Evolutionary conservation across 2,113 vertebrate genomes (phyloP), one percentile per base, ranked within the genome.

Genomic region (Indicator indicator): DNA sequence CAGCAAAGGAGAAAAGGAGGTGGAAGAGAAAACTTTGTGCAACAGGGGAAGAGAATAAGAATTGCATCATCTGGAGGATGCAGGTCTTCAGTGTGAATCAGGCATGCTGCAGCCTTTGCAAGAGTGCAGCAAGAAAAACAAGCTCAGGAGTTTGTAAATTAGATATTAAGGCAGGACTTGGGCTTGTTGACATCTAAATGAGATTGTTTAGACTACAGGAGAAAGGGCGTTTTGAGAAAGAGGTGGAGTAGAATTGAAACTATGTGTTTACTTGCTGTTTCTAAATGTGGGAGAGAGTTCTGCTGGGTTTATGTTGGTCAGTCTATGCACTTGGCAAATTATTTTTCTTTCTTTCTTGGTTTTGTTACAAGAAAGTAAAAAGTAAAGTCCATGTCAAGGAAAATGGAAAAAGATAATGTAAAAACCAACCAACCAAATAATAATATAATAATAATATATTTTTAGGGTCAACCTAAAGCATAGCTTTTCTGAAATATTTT

Each of bases 141-240:
- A 58, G 33, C 46, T 88, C 50, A 55, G 62, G 65, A 84, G 11
- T 75, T 82, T 30, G 50, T 55, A 65, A 83, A 69, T 81, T 27
- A 36, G 63, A 20, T 79, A 50, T 54, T 55, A 90, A 68, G 32
- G 63, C 70, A 92, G 50, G 27, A 28, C 16, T 63, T 8, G 5
- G 70, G 32, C 12, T 81, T 86, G 17, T 65, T 69, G 64, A 88
- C 2, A 16, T 24, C 44, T 64, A 62, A 74, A 86, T 83, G 48
- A 65, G 69, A 42, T 93, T 93, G 76, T 95, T 96, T 95, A 94
- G 86, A 38, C 82, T 94, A 81, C 58, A 58, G 36, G 54, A 83
- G 69, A 67, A 33, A 32, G 27, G 1, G 7, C 16, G n/a, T 88
- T 42, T 72, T 59, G 68, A 84, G 79, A 65, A 86, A 46, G 46